Evolutionary conservation across 2,797 vertebrate species (phyloP).

Genomic region (Cryptoprocta ferox): DNA sequence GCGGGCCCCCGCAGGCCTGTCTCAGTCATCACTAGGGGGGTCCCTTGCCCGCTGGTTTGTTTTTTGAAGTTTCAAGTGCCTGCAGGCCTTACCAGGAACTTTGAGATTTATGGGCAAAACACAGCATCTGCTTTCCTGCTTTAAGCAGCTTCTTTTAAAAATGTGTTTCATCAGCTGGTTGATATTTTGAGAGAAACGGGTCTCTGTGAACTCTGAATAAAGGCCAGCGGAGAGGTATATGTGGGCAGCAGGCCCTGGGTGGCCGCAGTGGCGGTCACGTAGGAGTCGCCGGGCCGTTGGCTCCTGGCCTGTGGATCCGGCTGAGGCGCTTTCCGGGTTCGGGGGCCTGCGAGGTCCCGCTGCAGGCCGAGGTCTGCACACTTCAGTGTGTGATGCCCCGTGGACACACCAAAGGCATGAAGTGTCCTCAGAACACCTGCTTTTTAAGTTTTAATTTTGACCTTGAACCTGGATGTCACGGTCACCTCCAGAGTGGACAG

Average conservation of each 20-base stretch:
- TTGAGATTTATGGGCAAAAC: background rate
- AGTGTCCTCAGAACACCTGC: background rate
- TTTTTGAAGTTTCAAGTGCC: background rate
- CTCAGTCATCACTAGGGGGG: rapidly evolving
- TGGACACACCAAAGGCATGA: rapidly evolving
- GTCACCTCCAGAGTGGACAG: background rate
- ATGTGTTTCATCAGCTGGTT: background rate
- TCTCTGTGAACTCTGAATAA: background rate
- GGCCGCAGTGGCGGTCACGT: rapidly evolving
- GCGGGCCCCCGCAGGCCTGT: background rate
- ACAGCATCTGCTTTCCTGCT: rapidly evolving
- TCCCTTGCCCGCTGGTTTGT: background rate
- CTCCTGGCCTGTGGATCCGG: rapidly evolving
- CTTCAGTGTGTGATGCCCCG: rapidly evolving
- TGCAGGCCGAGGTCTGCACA: rapidly evolving
- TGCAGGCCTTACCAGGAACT: rapidly evolving
- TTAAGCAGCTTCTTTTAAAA: background rate
- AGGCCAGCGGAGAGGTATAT: background rate
- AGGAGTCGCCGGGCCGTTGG: rapidly evolving
- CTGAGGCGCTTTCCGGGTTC: rapidly evolving
- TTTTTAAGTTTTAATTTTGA: background rate
- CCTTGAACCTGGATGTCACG: background rate
- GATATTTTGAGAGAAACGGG: background rate
- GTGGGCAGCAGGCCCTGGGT: rapidly evolving
- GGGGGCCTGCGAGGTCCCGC: rapidly evolving